Base-by-base conservation (phyloP, 2,113 vertebrate species). In the Hydropotes inermis region DNA sequence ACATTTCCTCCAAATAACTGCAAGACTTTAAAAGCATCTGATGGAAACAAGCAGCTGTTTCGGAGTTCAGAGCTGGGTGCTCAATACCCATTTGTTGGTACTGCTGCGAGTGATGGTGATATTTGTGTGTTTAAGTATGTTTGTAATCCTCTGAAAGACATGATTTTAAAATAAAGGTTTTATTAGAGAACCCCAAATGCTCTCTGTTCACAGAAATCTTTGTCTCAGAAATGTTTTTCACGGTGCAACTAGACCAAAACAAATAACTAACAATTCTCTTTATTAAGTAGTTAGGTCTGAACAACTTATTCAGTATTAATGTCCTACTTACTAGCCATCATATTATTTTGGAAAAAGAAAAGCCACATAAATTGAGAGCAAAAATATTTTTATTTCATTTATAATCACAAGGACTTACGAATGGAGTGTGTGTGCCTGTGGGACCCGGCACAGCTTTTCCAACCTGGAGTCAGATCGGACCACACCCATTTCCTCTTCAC, bases 321-420 rank as follows among this genome's bases (percentile, higher is more conserved):
- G 52, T 36, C 23, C 28, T 70, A 54, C 28, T 74, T 61, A 70
- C 43, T 89, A 67, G 57, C 45, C 23, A 9, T 33, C 8, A 21
- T 57, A 52, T 79, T 84, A 83, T 60, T 39, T 27, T 43, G 13
- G 17, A 19, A n/a, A 47, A 60, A 55, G 39, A 74, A 78, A 95
- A 52, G 39, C 10, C 58, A 93, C 25, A 79, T 60, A 81, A 67
- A 74, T 47, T 74, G 43, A 81, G 36, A 89, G 55, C 27, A 83
- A 84, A 91, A 61, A 27, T 87, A 76, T 23, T 76, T 92, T 94
- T 83, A 89, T 89, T 90, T 93, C 87, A 70, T 70, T 87, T 86
- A 70, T 70, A 50, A 58, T 85, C 50, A 67, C 64, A 79, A 45
- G 27, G 39, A 50, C 64, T 88, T 84, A 39, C 47, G 33, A 50